Evolutionary conservation across 2,113 vertebrate species (phyloP).

Genomic region (Saccopteryx leptura): DNA sequence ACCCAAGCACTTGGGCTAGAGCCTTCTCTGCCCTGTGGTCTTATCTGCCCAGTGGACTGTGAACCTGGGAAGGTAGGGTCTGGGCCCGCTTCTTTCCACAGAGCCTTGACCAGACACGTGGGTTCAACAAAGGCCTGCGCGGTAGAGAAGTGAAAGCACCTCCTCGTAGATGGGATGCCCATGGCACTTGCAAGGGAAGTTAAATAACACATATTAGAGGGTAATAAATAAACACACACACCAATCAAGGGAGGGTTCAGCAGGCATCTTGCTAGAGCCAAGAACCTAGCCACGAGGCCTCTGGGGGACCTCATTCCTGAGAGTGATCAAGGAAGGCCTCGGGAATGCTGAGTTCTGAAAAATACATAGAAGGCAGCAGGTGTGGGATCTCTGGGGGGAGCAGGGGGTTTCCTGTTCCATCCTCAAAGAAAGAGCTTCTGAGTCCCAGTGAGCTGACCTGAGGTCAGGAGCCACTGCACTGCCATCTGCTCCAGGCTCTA

Average conservation of each 20-base stretch:
- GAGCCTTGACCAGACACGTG: not conserved
- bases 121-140: not conserved
- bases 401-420: fast-evolving
- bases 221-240: too few species aligned
- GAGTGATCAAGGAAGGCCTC: not conserved
- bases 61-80: not conserved
- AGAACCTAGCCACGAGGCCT: not conserved
- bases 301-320: not conserved
- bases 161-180: not conserved
- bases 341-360: not conserved
- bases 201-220: too few species aligned
- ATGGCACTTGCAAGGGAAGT: not conserved
- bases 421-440: too few species aligned
- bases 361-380: too few species aligned
- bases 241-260: too few species aligned
- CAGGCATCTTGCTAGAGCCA: not conserved
- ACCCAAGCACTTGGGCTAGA: not conserved
- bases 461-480: too few species aligned
- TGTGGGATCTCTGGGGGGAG: too few species aligned
- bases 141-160: not conserved
- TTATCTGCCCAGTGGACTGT: not conserved
- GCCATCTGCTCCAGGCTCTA: not conserved
- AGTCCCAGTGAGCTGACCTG: not conserved
- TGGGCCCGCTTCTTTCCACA: not conserved
- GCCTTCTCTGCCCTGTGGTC: not conserved